Evolutionary conservation across 1,140 invertebrate species (phyloP).

Genomic region (Monomorium pharaonis): DNA sequence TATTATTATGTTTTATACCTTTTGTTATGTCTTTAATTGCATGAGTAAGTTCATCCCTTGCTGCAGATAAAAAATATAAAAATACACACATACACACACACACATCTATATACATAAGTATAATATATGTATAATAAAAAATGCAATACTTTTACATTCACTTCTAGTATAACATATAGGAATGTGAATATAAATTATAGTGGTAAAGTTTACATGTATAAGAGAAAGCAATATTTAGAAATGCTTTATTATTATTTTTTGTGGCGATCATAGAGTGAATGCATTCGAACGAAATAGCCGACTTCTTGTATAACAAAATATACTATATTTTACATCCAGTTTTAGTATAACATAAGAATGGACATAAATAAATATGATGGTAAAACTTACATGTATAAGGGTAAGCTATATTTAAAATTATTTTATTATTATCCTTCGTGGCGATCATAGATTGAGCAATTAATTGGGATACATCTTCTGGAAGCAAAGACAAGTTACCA

Average conservation of each 20-base stretch:
- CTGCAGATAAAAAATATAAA: conserved; percentile 78
- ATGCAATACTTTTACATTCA: not conserved
- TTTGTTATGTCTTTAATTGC: conserved; percentile 89
- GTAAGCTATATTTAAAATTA: conserved; percentile 96
- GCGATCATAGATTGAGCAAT: conserved; percentile 92
- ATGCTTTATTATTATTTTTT: conserved; percentile 92
- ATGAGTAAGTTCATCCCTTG: conserved; percentile 95
- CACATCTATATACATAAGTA: too few species aligned
- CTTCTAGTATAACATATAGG: conserved; percentile 16
- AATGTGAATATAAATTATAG: not conserved
- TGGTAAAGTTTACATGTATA: conserved; percentile 89
- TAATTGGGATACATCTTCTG: conserved; percentile 90
- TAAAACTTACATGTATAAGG: conserved; percentile 91
- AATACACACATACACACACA: too few species aligned
- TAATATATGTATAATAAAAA: too few species aligned
- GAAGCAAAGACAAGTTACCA: conserved; percentile 94
- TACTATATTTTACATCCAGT: not conserved
- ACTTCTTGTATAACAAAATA: too few species aligned
- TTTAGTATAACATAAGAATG: conserved; percentile 27
- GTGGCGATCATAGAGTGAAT: conserved; percentile 93
- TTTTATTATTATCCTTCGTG: conserved; percentile 93
- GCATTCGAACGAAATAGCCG: too few species aligned
- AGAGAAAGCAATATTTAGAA: conserved; percentile 96
- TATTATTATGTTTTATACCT: conserved; percentile 85
- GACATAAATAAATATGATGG: not conserved